Conservation (phyloP, 2,113 vertebrate genomes). For the Ailuropoda melanoleuca region DNA sequence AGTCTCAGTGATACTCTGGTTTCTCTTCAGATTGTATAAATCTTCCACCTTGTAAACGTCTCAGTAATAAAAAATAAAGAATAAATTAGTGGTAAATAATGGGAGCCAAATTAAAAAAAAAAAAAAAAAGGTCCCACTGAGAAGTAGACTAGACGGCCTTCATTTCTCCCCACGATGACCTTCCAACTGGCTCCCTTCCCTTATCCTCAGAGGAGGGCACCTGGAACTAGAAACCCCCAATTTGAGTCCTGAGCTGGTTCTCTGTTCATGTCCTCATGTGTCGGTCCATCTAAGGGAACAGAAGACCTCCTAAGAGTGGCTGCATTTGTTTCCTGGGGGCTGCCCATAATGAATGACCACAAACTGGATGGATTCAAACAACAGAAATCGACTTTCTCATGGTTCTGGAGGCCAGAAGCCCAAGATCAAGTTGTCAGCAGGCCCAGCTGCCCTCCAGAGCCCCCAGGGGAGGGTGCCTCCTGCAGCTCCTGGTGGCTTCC, state of each 20-base stretch:
- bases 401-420: neutral
- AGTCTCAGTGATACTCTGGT: neutral
- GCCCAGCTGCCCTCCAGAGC: neutral
- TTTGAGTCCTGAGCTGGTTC: neutral
- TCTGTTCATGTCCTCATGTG: neutral
- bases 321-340: neutral
- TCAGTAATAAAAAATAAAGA: neutral
- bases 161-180: neutral
- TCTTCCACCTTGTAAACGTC: neutral
- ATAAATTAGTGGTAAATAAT: neutral
- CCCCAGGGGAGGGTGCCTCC: neutral
- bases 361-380: neutral
- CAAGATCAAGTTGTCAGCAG: neutral
- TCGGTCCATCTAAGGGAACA: neutral
- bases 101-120: neutral
- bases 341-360: neutral
- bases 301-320: neutral
- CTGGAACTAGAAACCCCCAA: neutral
- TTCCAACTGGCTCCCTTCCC: neutral
- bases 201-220: too few species aligned
- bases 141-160: neutral
- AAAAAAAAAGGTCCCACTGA: neutral
- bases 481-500: neutral
- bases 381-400: neutral
- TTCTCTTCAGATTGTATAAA: neutral